Evolutionary conservation across 2,888 invertebrate species (phyloP), one percentile per base, ranked within the genome.

Genomic region (Plebejus melissa): DNA sequence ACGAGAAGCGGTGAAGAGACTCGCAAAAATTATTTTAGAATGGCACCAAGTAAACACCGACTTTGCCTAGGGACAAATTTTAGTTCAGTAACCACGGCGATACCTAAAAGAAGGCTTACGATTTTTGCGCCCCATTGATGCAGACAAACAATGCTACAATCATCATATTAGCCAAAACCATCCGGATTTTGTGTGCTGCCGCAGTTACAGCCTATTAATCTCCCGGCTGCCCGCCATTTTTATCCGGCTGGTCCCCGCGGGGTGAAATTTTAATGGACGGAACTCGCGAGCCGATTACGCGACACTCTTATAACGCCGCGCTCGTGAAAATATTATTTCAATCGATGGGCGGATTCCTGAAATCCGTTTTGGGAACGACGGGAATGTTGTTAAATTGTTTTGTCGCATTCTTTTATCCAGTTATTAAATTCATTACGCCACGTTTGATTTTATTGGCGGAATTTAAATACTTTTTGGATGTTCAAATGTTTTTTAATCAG

Each of bases 271-370:
- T 60, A 60, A 60, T 60, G 60, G 60, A 60, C 22, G 22, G 28
- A 28, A 60, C 11, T 60, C 60, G 60, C 28, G 22, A 60, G 60
- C 60, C 28, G 60, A 60, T 60, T 60, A 60, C 60, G 28, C 28
- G 60, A 60, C 60, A 60, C 28, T 22, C 28, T 28, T 60, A 60
- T 60, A 28, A 22, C 28, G 22, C 22, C 22, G 22, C 22, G 28
- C 60, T 60, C 60, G 28, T 60, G 60, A 60, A 60, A 60, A 60
- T 54, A 16, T 57, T n/a, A 69, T 54, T 46, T 54, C 28, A 69
- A 75, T 46, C 16, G 46, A 75, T 69, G 65, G 9, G 57, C 69
- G 69, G 22, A 28, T 60, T 58, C 16, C 46, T 46, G 71, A 5
- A 22, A 46, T 71, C n/a, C 16, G 50, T 46, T 46, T 41, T 46